A percentile compares a stretch with the other conserved stretches of the same genome.
phyloP scores from a whole-genome alignment of 2,888 invertebrate species.

The Synanthedon formicaeformis region DNA sequence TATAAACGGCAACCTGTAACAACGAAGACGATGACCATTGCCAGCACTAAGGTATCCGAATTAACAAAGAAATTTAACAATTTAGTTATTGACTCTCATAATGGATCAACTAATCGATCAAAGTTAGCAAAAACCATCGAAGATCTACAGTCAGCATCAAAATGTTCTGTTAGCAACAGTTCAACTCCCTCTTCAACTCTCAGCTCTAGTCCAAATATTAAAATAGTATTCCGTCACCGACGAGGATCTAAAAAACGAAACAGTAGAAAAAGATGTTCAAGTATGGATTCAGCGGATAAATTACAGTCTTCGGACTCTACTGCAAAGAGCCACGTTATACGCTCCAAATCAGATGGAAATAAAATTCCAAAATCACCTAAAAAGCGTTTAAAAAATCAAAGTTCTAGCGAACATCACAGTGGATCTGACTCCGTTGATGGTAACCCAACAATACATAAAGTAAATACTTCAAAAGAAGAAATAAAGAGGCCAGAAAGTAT shows the following conservation, averaged over 20 bases:
- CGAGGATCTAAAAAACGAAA: slow-evolving; percentile 58
- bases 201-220: slow-evolving; percentile 60
- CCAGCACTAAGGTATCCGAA: slow-evolving; percentile 74
- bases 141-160: slow-evolving; percentile 36
- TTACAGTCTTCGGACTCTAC: slow-evolving; percentile 29
- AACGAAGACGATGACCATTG: slow-evolving; percentile 58
- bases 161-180: slow-evolving; percentile 44
- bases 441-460: slow-evolving; percentile 27
- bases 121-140: slow-evolving; percentile 68
- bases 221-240: slow-evolving; percentile 57
- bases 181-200: slow-evolving; percentile 61
- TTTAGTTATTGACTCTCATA: slow-evolving; percentile 60
- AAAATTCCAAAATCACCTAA: slow-evolving; percentile 55
- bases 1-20: slow-evolving; percentile 52
- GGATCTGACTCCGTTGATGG: slow-evolving; percentile 57
- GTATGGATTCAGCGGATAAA: slow-evolving; percentile 61
- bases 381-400: slow-evolving; percentile 44
- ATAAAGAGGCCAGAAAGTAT: slow-evolving; percentile 26
- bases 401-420: slow-evolving; percentile 45
- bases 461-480: slow-evolving; percentile 17
- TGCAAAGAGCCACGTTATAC: slow-evolving; percentile 43
- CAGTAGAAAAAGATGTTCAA: slow-evolving; percentile 61
- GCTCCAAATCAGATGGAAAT: slow-evolving; percentile 61
- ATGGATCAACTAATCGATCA: slow-evolving; percentile 59
- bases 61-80: slow-evolving; percentile 79